Evolutionary conservation across 2,888 invertebrate species (phyloP), one percentile per base, ranked within the genome.

Genomic region (Lasioglossum marginatum): DNA sequence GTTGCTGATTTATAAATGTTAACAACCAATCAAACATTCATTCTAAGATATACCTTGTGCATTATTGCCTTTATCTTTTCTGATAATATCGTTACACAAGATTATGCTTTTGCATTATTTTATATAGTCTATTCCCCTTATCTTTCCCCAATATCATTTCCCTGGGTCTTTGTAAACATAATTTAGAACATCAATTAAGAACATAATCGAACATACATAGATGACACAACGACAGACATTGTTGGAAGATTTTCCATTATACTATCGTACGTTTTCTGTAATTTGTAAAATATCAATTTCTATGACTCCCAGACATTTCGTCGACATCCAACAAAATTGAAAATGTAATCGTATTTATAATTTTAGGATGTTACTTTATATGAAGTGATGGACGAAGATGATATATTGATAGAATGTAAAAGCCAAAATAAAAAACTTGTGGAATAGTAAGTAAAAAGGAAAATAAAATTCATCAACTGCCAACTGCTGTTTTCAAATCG

Each of bases 371-470:
- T 98, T 90, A 98, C 98, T 82, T 96, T 99, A 88, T 97, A 97
- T 93, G 98, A 99, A 95, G 96, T 99, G 90, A 96, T 99, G 96
- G 98, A 99, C 95, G 98, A 98, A 95, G 99, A 99, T 94, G 98
- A 99, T 95, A 98, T 99, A 94, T 96, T 99, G 91, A 98, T 98
- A 95, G 99, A 99, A 96, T 99, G 99, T 95, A 98, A 98, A 96
- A 97, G 97, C 90, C 98, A 98, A 95, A 99, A 99, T 95, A 98
- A 97, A 95, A 97, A 97, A 93, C 96, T 99, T 87, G 97, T 99
- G 92, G 98, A 98, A 95, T 99, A 98, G 99, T 99, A 96, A 98
- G 98, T 97, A 88, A 40, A 31, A 27, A 19, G 12, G 8, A 19
- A 74, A 23, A 60, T 8, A 31, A 75, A 82, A 12, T 12, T 66